Base-by-base conservation (phyloP, 2,888 invertebrate genomes). In the Orchesellides sinensis region DNA sequence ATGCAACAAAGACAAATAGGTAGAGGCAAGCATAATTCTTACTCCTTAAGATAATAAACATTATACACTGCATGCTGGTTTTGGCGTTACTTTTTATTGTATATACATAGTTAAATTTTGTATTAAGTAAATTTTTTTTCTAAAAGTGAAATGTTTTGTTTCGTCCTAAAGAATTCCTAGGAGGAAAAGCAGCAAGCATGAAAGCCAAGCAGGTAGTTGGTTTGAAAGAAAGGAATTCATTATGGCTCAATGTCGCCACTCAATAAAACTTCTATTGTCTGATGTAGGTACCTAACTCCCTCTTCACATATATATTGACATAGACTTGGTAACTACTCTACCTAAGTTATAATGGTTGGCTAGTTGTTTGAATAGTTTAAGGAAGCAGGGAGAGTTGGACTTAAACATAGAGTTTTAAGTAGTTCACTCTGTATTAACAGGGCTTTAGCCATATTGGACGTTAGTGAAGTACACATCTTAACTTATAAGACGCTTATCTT, bases 201-300 rank as follows among this genome's bases (percentile, higher is more conserved):
- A 10, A 56, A 1, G 6, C 32, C 29, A 3, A 23, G 54, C 25
- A 54, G 54, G 54, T 54, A n/a, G 29, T 59, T 4, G 59, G 59
- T 32, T 59, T 29, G 17, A 59, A 59, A 56, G 56, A 19, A 45
- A 21, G 14, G 14, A 40, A 35, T 65, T 45, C 40, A 65, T 45
- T 45, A 40, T 21, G 14, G 21, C 40, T 21, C 65, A 45, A 19
- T 65, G 45, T 65, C 65, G n/a, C 40, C 61, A 61, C 61, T 61
- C 29, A 54, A 54, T 54, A 54, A 54, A 25, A 25, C 54, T 54
- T 54, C 25, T 61, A 29, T 32, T 29, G 5, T n/a, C 29, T 14
- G 3, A 17, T 61, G 19, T 27, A 61, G n/a, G n/a, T n/a, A 61
- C 32, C 1, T 1, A 29, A 61, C 29, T 29, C n/a, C 61, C 21